Evolutionary conservation across 2,888 invertebrate genomes (phyloP).

Genomic region (Acleris cristana): DNA sequence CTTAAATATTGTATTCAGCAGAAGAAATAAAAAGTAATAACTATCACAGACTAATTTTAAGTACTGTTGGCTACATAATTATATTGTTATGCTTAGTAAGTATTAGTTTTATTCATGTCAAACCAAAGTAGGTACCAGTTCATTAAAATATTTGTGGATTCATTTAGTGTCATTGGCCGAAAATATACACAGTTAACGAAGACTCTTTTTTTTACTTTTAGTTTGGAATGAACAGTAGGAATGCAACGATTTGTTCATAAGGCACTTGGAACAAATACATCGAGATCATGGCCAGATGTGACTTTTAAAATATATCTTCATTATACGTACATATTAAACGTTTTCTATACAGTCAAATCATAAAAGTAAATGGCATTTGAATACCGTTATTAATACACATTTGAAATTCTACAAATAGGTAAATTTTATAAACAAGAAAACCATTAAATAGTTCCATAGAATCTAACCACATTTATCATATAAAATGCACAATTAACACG

Average conservation of each 20-base stretch:
- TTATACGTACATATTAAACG: conserved; percentile 8
- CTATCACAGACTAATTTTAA: conserved; percentile 71
- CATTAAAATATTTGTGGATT: conserved; percentile 25
- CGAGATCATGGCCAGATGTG: conserved; percentile 60
- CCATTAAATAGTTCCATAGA: conserved; percentile 69
- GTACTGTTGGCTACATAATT: conserved; percentile 32
- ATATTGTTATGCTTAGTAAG: conserved; percentile 27
- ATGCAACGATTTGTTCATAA: conserved; percentile 79
- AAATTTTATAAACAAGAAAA: conserved; percentile 61
- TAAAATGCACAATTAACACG: conserved; percentile 63
- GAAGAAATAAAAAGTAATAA: conserved; percentile 45
- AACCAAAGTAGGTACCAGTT: conserved; percentile 37
- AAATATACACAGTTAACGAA: conserved; percentile 15
- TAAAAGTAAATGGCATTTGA: conserved; percentile 6
- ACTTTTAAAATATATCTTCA: conserved; percentile 20
- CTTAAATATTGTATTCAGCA: conserved; percentile 9
- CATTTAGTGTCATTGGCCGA: conserved; percentile 6
- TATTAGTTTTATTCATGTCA: conserved; percentile 32
- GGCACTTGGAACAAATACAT: conserved; percentile 82
- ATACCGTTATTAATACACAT: conserved; percentile 22
- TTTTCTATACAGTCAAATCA: conserved; percentile 26
- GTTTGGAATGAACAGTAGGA: conserved; percentile 70
- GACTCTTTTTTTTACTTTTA: conserved; percentile 18
- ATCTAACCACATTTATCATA: conserved; percentile 64
- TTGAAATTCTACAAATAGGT: conserved; percentile 46